phyloP scores from a whole-genome alignment of 2,888 invertebrate genomes.

The Mythimna albipuncta region DNA sequence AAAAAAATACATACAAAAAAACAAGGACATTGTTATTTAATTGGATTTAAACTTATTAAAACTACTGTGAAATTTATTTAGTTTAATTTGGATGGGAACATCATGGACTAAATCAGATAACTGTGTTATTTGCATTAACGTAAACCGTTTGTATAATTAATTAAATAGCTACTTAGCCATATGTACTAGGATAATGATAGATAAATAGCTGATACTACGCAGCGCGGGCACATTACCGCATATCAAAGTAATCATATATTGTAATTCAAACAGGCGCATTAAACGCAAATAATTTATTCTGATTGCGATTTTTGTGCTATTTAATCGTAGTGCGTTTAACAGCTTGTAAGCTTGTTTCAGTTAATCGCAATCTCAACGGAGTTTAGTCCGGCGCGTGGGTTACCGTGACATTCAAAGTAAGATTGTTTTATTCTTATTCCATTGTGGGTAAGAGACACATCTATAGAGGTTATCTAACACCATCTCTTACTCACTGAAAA shows the following conservation, averaged over 20 bases:
- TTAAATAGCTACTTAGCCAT: slow-evolving; percentile 11
- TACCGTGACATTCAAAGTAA: too few species aligned
- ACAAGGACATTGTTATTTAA: too few species aligned
- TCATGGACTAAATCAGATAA: slow-evolving; percentile 25
- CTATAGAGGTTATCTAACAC: too few species aligned
- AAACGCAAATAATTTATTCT: slow-evolving; percentile 15
- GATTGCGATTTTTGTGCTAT: slow-evolving; percentile 20
- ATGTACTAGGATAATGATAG: slow-evolving; percentile 27
- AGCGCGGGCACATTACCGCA: slow-evolving; percentile 40
- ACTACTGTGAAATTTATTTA: not conserved
- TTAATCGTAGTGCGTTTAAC: slow-evolving; percentile 4
- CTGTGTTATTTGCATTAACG: slow-evolving; percentile 16
- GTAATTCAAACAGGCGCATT: slow-evolving; percentile 43
- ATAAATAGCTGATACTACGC: slow-evolving; percentile 28
- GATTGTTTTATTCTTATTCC: too few species aligned
- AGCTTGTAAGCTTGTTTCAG: not conserved
- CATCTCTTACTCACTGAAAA: too few species aligned
- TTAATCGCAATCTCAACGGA: not conserved
- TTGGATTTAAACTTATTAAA: not conserved
- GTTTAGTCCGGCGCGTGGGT: too few species aligned
- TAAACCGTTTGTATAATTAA: slow-evolving; percentile 19
- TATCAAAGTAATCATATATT: slow-evolving; percentile 36
- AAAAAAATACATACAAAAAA: too few species aligned
- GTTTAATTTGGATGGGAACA: not conserved
- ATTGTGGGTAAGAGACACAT: too few species aligned